Evolutionary conservation across 1,140 invertebrate genomes (phyloP).

Genomic region (Drosophila biarmipes): DNA sequence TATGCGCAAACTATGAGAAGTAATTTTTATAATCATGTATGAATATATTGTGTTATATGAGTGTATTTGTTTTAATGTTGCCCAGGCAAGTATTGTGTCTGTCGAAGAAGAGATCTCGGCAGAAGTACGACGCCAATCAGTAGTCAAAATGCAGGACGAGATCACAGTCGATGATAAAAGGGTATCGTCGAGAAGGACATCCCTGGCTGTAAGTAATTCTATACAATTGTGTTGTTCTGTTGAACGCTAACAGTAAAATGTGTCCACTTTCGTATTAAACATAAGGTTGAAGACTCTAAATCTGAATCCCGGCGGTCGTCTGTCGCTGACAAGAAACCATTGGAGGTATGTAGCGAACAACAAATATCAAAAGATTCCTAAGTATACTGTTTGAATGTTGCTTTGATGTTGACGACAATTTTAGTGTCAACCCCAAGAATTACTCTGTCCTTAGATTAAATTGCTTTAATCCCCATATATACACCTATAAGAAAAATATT

Average conservation of each 20-base stretch:
- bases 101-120: slow-evolving; percentile 61
- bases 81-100: slow-evolving; percentile 65
- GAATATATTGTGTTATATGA: neutral
- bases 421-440: neutral
- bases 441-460: neutral
- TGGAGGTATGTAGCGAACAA: slow-evolving; percentile 85
- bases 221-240: neutral
- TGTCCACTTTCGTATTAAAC: slow-evolving; percentile 5
- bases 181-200: slow-evolving; percentile 62
- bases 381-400: neutral
- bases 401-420: neutral
- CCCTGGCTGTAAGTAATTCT: slow-evolving; percentile 58
- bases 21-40: neutral
- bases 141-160: slow-evolving; percentile 60
- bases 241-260: neutral
- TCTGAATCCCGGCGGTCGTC: slow-evolving; percentile 88
- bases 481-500: slow-evolving; percentile 27
- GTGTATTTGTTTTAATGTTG: slow-evolving; percentile 22
- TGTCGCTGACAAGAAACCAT: slow-evolving; percentile 86
- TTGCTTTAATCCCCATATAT: neutral
- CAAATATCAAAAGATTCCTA: neutral
- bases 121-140: slow-evolving; percentile 67
- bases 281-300: slow-evolving; percentile 86
- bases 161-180: slow-evolving; percentile 83
- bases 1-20: neutral